Evolutionary conservation across 2,888 invertebrate genomes (phyloP).

Genomic region (Ochlodes sylvanus): DNA sequence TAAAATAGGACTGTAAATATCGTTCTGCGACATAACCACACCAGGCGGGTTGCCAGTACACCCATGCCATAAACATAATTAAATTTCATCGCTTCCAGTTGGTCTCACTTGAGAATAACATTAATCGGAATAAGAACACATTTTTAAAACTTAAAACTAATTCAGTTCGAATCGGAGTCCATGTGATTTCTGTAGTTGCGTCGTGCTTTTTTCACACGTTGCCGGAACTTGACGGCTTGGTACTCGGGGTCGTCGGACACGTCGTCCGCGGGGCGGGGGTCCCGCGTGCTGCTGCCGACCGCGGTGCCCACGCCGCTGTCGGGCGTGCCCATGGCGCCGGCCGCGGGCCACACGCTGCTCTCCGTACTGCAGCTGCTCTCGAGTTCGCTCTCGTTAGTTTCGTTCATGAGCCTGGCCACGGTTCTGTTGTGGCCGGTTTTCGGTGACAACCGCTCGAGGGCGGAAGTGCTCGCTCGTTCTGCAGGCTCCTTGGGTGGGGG

Average conservation of each 20-base stretch:
- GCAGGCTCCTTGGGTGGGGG: slow-evolving; percentile 64
- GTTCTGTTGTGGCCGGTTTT: slow-evolving; percentile 64
- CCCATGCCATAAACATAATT: not conserved
- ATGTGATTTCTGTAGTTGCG: slow-evolving; percentile 87
- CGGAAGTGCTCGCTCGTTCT: slow-evolving; percentile 56
- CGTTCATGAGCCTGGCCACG: slow-evolving; percentile 77
- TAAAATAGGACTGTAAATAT: too few species aligned
- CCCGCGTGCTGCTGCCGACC: slow-evolving; percentile 66
- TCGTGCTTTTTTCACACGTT: slow-evolving; percentile 86
- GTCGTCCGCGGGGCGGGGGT: slow-evolving; percentile 60
- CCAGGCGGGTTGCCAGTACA: too few species aligned
- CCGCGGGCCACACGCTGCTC: slow-evolving; percentile 62
- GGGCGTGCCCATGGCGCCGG: slow-evolving; percentile 53
- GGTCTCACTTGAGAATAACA: slow-evolving; percentile 17
- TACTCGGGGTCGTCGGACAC: slow-evolving; percentile 78
- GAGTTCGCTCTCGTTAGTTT: slow-evolving; percentile 80
- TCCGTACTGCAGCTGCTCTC: slow-evolving; percentile 80
- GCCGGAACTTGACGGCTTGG: slow-evolving; percentile 81
- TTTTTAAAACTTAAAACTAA: slow-evolving; percentile 53
- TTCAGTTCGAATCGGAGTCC: slow-evolving; percentile 87
- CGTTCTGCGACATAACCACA: too few species aligned
- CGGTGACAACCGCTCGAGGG: slow-evolving; percentile 57
- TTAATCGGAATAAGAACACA: slow-evolving; percentile 46
- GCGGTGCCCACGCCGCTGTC: slow-evolving; percentile 74
- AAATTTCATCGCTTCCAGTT: not conserved